Evolutionary conservation across 2,113 vertebrate genomes (phyloP), one percentile per base, ranked within the genome.

Genomic region (Pangasianodon hypophthalmus): DNA sequence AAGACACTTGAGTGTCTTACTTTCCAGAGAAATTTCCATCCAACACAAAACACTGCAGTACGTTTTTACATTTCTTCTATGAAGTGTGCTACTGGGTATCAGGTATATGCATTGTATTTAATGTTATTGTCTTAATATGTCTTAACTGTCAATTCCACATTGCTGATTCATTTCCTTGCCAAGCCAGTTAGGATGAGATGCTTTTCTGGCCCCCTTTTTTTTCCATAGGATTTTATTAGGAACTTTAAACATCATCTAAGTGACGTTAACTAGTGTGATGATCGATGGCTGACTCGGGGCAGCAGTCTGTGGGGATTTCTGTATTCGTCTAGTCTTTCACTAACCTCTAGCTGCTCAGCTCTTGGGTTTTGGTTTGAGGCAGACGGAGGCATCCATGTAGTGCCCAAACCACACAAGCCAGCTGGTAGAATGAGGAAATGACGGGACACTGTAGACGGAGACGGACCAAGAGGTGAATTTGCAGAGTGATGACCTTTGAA

Each of bases 301-400:
- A 88, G 62, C 64, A 54, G 89, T 88, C n/a, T 64, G 64, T 50
- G 18, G 73, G 79, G 64, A 88, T 92, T 92, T 93, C 48, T 80
- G 24, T 80, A n/a, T 6, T 26, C 11, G 24, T 88, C 90, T 84
- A 84, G 89, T 88, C 85, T 87, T 81, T 75, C 29, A 9, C 50
- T 90, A 90, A 92, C 89, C 87, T 91, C 90, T 85, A 80, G 50
- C 32, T 83, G 90, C 87, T 88, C 67, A 88, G 58, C 60, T 58
- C 88, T 64, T 92, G 79, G 87, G 21, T 89, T 93, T 54, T 90
- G 90, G 88, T 92, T 92, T 93, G 73, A 69, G 58, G 83, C 19
- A 24, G 84, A 24, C 75, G 52, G 73, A 69, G 58, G 83, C 19
- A 24, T 86, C n/a, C 75, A 60, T 50, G 58, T 56, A 58, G 84